Evolutionary conservation across 1,140 invertebrate genomes (phyloP).

Genomic region (Pseudobourletiella spinata): DNA sequence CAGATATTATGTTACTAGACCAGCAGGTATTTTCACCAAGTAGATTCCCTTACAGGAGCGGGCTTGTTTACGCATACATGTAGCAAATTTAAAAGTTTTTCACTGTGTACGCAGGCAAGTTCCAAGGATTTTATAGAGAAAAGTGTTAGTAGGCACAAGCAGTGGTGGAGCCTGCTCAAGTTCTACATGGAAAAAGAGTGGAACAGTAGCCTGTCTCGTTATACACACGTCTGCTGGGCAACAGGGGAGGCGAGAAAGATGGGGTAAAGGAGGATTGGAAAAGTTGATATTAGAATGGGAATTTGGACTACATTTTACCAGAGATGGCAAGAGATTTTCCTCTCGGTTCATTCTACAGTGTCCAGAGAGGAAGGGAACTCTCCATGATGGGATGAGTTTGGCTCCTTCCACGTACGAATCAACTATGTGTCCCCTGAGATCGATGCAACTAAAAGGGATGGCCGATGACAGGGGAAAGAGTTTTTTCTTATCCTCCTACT

Average conservation of each 20-base stretch:
- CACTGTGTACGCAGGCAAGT: too few species aligned
- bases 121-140: too few species aligned
- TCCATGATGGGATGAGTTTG: slow-evolving; percentile 20
- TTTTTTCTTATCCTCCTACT: not conserved
- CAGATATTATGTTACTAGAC: too few species aligned
- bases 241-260: slow-evolving; percentile 1
- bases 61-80: too few species aligned
- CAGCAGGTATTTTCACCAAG: too few species aligned
- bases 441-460: slow-evolving; percentile 15
- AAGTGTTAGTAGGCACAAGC: too few species aligned
- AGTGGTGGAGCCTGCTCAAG: too few species aligned
- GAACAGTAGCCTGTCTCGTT: too few species aligned
- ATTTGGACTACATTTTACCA: slow-evolving; percentile 16
- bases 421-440: slow-evolving; percentile 19
- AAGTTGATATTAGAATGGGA: slow-evolving; percentile 23
- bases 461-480: slow-evolving; percentile 15
- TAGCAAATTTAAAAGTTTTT: too few species aligned
- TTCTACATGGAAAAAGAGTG: too few species aligned
- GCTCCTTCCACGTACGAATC: slow-evolving; percentile 12
- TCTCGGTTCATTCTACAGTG: slow-evolving; percentile 1
- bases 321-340: slow-evolving; percentile 3
- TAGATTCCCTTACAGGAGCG: too few species aligned
- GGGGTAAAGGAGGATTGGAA: slow-evolving; percentile 10
- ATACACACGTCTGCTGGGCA: not conserved
- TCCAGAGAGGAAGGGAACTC: too few species aligned